phyloP scores from a whole-genome alignment of 2,888 invertebrate species.

The Drosophila ezoana region DNA sequence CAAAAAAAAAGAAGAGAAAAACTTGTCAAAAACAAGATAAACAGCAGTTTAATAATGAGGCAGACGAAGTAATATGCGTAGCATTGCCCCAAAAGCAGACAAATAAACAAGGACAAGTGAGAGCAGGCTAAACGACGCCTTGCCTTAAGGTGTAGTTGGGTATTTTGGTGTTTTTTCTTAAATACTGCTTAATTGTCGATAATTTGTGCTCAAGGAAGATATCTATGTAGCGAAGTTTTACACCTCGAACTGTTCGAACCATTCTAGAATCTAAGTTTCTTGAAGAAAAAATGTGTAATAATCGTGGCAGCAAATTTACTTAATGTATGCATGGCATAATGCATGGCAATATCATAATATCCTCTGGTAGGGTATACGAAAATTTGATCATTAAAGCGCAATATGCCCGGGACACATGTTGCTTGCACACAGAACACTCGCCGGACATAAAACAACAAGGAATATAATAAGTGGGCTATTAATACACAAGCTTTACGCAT shows the following conservation, averaged over 20 bases:
- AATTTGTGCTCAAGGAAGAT: too few relatives aligned
- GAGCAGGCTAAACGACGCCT: slow-evolving; percentile 6
- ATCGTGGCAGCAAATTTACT: too few relatives aligned
- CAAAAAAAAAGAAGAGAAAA: slow-evolving; percentile 25
- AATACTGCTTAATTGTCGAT: too few relatives aligned
- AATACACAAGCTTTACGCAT: slow-evolving; percentile 32
- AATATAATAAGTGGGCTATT: slow-evolving; percentile 72
- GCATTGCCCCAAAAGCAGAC: slow-evolving; percentile 45
- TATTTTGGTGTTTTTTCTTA: background rate
- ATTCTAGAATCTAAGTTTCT: too few relatives aligned
- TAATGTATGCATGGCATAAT: background rate
- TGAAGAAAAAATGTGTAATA: too few relatives aligned
- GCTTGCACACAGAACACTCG: slow-evolving; percentile 43
- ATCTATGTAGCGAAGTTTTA: too few relatives aligned
- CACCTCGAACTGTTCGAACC: too few relatives aligned
- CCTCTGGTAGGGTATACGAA: background rate
- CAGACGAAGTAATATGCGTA: slow-evolving; percentile 41
- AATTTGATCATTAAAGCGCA: slow-evolving; percentile 34
- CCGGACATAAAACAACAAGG: slow-evolving; percentile 25
- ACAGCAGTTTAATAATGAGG: slow-evolving; percentile 61
- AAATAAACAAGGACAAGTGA: slow-evolving; percentile 55
- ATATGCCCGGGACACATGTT: slow-evolving; percentile 34
- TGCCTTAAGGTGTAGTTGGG: background rate
- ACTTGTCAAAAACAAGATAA: slow-evolving; percentile 59
- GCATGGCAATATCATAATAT: background rate